Conservation (phyloP, 2,888 invertebrate genomes). For the Sphaeridia pumilis region DNA sequence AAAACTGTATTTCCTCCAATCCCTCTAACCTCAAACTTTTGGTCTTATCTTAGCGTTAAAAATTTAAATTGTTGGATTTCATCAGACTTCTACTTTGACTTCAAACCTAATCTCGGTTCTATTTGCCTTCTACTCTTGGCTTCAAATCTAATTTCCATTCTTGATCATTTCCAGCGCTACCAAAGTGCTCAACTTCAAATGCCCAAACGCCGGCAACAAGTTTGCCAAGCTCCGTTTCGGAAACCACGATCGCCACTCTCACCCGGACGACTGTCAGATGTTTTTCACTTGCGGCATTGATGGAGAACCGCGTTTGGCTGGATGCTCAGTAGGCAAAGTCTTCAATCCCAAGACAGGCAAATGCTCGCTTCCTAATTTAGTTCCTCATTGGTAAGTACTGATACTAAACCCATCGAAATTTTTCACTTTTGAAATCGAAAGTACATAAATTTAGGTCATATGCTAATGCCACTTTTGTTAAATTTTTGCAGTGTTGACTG, state of each 20-base stretch:
- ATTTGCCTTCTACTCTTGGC: too few relatives aligned
- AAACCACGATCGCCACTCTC: slow-evolving; percentile 35
- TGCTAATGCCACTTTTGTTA: too few relatives aligned
- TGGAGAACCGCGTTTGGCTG: slow-evolving; percentile 58
- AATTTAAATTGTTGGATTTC: too few relatives aligned
- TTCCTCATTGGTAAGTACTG: slow-evolving; percentile 54
- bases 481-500: slow-evolving; percentile 15
- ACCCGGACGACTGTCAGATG: slow-evolving; percentile 39
- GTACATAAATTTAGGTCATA: too few relatives aligned
- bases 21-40: too few relatives aligned
- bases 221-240: slow-evolving; percentile 33
- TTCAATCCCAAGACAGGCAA: slow-evolving; percentile 60
- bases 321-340: slow-evolving; percentile 63
- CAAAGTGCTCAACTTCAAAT: slow-evolving; percentile 30
- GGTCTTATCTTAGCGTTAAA: too few relatives aligned
- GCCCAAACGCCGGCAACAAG: slow-evolving; percentile 30
- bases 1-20: too few relatives aligned
- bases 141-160: too few relatives aligned
- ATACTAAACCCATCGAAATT: too few relatives aligned
- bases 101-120: too few relatives aligned
- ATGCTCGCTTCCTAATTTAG: slow-evolving; percentile 68
- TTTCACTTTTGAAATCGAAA: too few relatives aligned
- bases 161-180: slow-evolving; percentile 1
- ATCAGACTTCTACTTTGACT: too few relatives aligned
- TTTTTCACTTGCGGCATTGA: slow-evolving; percentile 64